Evolutionary conservation across 2,113 vertebrate species (phyloP), one percentile per base, ranked within the genome.

Genomic region (Leptobrachium ailaonicum): DNA sequence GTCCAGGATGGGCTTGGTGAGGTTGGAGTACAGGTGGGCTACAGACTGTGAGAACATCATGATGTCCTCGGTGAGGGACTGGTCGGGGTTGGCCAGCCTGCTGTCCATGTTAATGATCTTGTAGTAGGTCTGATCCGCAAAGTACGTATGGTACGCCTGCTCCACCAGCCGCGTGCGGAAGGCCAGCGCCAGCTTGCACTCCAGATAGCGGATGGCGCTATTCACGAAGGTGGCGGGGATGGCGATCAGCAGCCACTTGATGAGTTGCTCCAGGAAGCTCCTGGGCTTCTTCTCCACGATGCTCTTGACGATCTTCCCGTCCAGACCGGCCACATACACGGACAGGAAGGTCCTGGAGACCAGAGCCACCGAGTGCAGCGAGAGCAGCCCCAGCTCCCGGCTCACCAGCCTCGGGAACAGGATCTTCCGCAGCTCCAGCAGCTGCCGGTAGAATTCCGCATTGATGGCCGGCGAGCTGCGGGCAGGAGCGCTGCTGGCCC

Each of bases 211-310:
- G 80, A 99, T 99, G 71, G 93, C 95, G 89, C 97, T 99, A 91
- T 99, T 99, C 84, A 99, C 97, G 11, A 99, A 99, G 0, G 98
- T 99, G 83, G 98, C 97, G 0, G 98, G 98, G 84, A 99, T 95
- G 13, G 98, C 98, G 8, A 99, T 95, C 88, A 97, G 93, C 72
- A 99, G 94, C 97, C 98, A 99, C 84, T 96, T 95, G 86, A 96
- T 88, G 56, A 99, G 85, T 82, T 98, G 92, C 73, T 95, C 75
- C 74, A 93, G 86, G 85, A 99, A 99, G 87, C 92, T 90, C 76
- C 88, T 86, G 6, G 98, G 96, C 45, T 93, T 83, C 85, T 97
- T 99, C 82, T 98, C 97, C 88, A 99, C 98, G 66, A 99, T 99
- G 79, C 93, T 97, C 77, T 98, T 99, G 3, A 98, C 98, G 0